Percentiles rank a stretch among this genome's conserved stretches.
These are phyloP conservation scores for Alethe diademata DNA, from an alignment of 2,113 vertebrate genomes.

Conservation along the genomic window DNA sequence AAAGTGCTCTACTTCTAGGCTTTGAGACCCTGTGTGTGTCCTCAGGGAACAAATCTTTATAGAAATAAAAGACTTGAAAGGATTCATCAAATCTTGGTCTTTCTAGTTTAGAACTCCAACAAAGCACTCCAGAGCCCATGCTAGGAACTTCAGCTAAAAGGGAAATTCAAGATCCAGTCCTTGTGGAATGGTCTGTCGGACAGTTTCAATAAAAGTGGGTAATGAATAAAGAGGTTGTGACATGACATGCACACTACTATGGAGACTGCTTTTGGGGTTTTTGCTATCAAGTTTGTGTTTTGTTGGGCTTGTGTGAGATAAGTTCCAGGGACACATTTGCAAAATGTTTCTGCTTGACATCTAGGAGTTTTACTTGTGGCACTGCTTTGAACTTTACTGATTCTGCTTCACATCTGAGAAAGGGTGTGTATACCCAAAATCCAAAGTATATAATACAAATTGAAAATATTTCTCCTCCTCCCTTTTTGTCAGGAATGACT, in stretches of 20 bases:
- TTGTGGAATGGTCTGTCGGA: fast-evolving
- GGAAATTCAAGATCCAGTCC: not conserved
- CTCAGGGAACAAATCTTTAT: not conserved
- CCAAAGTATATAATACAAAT: not conserved
- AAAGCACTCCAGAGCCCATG: not conserved
- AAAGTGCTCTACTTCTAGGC: not conserved
- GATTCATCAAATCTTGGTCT: not conserved
- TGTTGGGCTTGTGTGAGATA: not conserved
- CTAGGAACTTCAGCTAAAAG: not conserved
- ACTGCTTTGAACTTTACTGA: not conserved
- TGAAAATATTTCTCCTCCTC: not conserved
- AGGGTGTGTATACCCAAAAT: fast-evolving
- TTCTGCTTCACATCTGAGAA: not conserved
- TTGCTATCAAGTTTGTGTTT: not conserved
- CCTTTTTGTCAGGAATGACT: not conserved
- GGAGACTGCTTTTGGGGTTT: fast-evolving
- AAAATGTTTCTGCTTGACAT: not conserved
- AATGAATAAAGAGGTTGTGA: not conserved
- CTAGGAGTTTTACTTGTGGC: not conserved
- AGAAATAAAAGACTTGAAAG: not conserved
- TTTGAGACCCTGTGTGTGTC: not conserved
- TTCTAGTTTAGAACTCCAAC: not conserved
- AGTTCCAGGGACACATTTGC: not conserved
- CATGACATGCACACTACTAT: not conserved
- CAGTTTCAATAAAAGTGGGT: not conserved